Base-by-base conservation (phyloP, 2,888 invertebrate species). In the Cartodere bifasciata region DNA sequence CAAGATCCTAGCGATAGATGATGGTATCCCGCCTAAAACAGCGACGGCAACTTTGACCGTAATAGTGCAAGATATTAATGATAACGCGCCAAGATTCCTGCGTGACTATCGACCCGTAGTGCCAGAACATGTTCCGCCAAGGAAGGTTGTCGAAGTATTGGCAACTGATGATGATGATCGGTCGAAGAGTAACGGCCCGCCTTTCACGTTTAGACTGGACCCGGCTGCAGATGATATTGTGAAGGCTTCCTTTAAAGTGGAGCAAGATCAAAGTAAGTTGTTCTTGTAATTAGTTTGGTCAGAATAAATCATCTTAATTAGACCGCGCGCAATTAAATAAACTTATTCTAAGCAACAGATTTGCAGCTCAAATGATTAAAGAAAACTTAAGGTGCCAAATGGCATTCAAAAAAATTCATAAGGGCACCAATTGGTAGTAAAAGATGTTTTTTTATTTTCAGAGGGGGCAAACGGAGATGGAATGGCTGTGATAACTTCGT, bases 391-490 rank as follows among this genome's bases (percentile, higher is more conserved):
- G n/a, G n/a, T n/a, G n/a, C n/a, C n/a, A n/a, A n/a, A n/a, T n/a
- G n/a, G n/a, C n/a, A n/a, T n/a, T n/a, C n/a, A n/a, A n/a, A n/a
- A n/a, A n/a, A n/a, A n/a, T n/a, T n/a, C n/a, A n/a, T n/a, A n/a
- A n/a, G n/a, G n/a, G n/a, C n/a, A n/a, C n/a, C n/a, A n/a, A n/a
- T n/a, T n/a, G n/a, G n/a, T n/a, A n/a, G n/a, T n/a, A n/a, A n/a
- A n/a, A n/a, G n/a, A n/a, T n/a, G n/a, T n/a, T n/a, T n/a, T n/a
- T n/a, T n/a, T n/a, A n/a, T 36, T 52, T 58, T 17, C 70, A 82
- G 82, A 90, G 73, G 92, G 92, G 43, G 92, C 92, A 28, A 92
- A 92, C 52, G 92, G 92, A 27, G 92, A 94, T 56, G 97, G 97
- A 22, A 91, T 92, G 82, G 97, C 95, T 28, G 86, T 90, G 29